Evolutionary conservation across 2,797 vertebrate species (phyloP).

Genomic region (Tinamus major): DNA sequence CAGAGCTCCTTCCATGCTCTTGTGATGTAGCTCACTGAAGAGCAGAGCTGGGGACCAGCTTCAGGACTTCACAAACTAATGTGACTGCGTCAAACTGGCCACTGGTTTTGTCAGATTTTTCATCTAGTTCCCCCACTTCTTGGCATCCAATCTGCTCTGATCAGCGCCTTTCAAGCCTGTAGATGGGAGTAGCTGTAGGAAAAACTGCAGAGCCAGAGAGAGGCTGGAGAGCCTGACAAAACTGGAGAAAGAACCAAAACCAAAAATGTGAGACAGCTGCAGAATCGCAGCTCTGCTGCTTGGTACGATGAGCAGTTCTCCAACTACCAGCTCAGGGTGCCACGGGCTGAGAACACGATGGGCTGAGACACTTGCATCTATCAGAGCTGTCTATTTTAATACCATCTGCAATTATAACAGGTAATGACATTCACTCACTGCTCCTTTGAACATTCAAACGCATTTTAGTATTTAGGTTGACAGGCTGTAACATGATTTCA

Average conservation of each 20-base stretch:
- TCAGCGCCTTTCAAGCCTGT: neutral
- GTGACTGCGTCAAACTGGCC: neutral
- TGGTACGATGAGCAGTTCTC: neutral
- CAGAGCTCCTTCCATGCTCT: neutral
- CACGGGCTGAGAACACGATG: rapidly evolving
- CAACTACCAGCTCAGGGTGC: neutral
- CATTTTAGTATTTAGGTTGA: neutral
- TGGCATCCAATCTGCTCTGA: neutral
- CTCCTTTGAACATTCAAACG: neutral
- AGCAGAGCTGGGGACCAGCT: no score
- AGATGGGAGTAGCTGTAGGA: neutral
- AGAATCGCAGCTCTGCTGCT: neutral
- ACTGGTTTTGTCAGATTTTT: neutral
- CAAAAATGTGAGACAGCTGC: neutral
- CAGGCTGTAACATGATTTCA: neutral
- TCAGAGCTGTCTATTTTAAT: neutral
- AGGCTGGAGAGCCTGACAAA: neutral
- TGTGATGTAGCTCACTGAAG: neutral
- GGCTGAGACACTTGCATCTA: rapidly evolving
- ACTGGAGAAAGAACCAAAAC: neutral
- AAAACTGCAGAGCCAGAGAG: neutral
- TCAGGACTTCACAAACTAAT: neutral
- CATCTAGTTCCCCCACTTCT: neutral
- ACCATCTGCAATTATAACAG: neutral
- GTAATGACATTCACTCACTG: neutral